phyloP scores from a whole-genome alignment of 2,888 invertebrate species.

The Tetheella fluctuosa region DNA sequence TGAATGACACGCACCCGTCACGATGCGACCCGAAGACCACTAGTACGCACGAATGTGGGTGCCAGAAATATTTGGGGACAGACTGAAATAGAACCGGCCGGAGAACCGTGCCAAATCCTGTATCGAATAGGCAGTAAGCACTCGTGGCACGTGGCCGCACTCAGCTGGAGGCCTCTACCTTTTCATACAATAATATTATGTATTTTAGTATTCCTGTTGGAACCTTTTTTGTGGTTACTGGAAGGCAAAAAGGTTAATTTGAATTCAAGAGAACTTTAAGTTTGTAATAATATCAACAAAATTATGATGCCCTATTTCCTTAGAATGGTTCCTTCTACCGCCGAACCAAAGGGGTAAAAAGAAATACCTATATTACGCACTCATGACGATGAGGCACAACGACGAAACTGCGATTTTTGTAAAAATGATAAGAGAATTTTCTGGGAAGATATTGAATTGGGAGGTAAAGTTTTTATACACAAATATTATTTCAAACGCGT shows the following conservation, averaged over 20 bases:
- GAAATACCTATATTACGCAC: too few species aligned
- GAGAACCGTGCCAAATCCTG: constrained; percentile 75
- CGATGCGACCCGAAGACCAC: constrained; percentile 63
- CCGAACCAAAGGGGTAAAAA: too few species aligned
- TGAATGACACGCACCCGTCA: constrained; percentile 77
- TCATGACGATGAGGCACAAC: too few species aligned
- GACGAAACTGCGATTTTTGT: too few species aligned
- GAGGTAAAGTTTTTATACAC: too few species aligned
- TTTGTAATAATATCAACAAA: too few species aligned
- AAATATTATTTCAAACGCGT: too few species aligned
- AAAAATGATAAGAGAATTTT: too few species aligned
- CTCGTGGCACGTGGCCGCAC: constrained; percentile 65
- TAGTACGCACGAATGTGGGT: constrained; percentile 71
- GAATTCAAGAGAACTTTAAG: background rate
- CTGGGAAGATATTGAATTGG: too few species aligned
- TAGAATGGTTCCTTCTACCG: too few species aligned
- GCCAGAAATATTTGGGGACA: constrained; percentile 81
- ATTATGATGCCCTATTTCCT: too few species aligned
- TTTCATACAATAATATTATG: constrained; percentile 23
- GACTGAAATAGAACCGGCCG: constrained; percentile 74
- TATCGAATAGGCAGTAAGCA: constrained; percentile 58
- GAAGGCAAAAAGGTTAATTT: background rate
- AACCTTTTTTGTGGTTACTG: background rate
- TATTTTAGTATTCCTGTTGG: background rate
- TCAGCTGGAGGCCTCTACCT: constrained; percentile 49